phyloP scores from a whole-genome alignment of 2,113 vertebrate species.

The Ploceus nigricollis region DNA sequence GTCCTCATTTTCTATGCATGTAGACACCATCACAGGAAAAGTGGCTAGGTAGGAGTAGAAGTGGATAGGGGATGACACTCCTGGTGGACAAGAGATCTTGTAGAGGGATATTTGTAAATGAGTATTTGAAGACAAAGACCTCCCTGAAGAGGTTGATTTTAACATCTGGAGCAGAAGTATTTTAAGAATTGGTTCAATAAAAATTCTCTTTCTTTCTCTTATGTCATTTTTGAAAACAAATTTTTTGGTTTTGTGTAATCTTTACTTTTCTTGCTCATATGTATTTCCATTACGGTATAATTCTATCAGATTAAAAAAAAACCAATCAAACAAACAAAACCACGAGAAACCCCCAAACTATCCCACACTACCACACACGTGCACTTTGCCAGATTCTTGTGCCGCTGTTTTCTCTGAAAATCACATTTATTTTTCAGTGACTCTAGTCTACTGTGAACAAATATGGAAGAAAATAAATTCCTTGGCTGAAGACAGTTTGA shows the following conservation, averaged over 20 bases:
- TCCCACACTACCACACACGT: fast-evolving
- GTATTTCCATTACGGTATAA: not conserved
- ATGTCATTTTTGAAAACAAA: not conserved
- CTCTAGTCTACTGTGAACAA: not conserved
- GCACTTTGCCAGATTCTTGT: not conserved
- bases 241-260: not conserved
- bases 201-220: not conserved
- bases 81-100: not conserved
- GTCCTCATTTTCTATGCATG: not conserved
- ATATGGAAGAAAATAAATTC: not conserved
- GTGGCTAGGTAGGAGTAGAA: not conserved
- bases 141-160: not conserved
- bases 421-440: not conserved
- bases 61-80: not conserved
- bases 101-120: not conserved
- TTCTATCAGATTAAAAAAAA: not conserved
- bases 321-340: fast-evolving
- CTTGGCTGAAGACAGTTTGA: not conserved
- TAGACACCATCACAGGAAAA: not conserved
- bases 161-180: not conserved
- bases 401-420: not conserved
- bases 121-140: not conserved
- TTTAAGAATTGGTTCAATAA: not conserved
- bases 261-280: not conserved
- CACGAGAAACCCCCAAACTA: fast-evolving